These are phyloP conservation scores for Ornithorhynchus anatinus DNA, from an alignment of 2,113 vertebrate genomes.

Conservation along the genomic window DNA sequence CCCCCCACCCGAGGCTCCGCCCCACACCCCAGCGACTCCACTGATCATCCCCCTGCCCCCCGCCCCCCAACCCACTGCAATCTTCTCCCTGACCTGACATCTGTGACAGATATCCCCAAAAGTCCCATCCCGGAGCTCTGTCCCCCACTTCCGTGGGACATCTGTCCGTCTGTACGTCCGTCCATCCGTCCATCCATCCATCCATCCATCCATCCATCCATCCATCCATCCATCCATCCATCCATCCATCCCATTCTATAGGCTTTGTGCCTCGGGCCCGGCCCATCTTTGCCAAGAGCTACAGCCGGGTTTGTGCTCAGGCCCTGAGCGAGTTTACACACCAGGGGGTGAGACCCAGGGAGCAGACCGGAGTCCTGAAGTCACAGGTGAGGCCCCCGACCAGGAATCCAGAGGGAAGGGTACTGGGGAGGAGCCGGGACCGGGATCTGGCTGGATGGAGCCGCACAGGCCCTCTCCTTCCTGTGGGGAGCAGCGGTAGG, in stretches of 20 bases:
- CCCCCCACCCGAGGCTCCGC: too few species aligned
- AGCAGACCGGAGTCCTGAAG: constrained; percentile 21
- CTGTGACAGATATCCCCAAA: background rate
- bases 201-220: too few species aligned
- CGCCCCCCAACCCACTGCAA: accelerated
- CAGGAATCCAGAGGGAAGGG: background rate
- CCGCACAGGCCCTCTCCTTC: accelerated
- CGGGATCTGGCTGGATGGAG: accelerated
- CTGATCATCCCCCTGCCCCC: background rate
- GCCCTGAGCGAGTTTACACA: constrained; percentile 55
- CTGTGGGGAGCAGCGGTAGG: background rate
- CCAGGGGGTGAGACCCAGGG: background rate
- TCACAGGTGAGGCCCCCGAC: constrained; percentile 8
- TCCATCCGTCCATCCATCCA: too few species aligned
- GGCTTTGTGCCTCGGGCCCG: constrained; percentile 71
- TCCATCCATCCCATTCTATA: too few species aligned
- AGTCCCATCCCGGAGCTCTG: background rate
- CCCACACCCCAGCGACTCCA: accelerated
- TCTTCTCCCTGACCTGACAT: too few species aligned
- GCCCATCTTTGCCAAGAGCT: constrained; percentile 76
- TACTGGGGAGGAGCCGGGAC: too few species aligned
- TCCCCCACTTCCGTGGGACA: background rate
- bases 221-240: too few species aligned
- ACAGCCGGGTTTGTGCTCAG: constrained; percentile 63
- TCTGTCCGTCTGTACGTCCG: too few species aligned